These are phyloP conservation scores for Charina bottae DNA, from an alignment of 2,113 vertebrate species.

Conservation along the genomic window DNA sequence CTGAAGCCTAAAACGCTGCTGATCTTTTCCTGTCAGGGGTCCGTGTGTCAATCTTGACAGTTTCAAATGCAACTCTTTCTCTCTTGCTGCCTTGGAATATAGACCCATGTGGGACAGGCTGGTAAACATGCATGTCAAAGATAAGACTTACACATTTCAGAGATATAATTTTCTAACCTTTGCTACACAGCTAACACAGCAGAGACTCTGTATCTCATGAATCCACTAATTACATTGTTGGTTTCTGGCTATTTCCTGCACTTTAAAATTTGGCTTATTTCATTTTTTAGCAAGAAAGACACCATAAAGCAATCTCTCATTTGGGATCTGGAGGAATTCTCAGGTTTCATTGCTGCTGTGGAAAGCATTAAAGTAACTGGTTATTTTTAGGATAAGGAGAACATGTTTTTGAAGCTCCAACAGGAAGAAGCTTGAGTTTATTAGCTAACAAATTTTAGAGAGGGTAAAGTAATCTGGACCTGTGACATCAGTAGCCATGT, in stretches of 20 bases:
- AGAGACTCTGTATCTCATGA: constrained; percentile 41
- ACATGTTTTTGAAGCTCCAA: constrained; percentile 38
- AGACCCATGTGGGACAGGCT: not conserved
- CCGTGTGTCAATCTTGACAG: constrained; percentile 44
- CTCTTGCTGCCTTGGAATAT: not conserved
- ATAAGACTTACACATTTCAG: constrained; percentile 28
- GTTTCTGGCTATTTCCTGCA: constrained; percentile 56
- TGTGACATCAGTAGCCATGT: not conserved
- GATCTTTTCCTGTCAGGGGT: constrained; percentile 38
- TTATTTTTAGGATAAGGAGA: constrained; percentile 60
- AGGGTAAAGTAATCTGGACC: constrained; percentile 38
- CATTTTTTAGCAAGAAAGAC: constrained; percentile 67
- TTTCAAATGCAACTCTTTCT: constrained; percentile 45
- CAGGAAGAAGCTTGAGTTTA: constrained; percentile 51
- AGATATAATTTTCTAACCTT: constrained; percentile 46
- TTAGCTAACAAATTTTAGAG: constrained; percentile 54
- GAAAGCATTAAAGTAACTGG: constrained; percentile 76
- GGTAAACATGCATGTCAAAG: not conserved
- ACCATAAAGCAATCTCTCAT: constrained; percentile 78
- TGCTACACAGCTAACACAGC: constrained; percentile 1
- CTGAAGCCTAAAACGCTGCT: constrained; percentile 12
- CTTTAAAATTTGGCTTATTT: constrained; percentile 57
- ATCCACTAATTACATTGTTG: constrained; percentile 54
- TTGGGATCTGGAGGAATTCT: constrained; percentile 73
- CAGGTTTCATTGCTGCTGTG: constrained; percentile 71